Conservation (phyloP, 1,140 invertebrate species). For the Papilio helenus region DNA sequence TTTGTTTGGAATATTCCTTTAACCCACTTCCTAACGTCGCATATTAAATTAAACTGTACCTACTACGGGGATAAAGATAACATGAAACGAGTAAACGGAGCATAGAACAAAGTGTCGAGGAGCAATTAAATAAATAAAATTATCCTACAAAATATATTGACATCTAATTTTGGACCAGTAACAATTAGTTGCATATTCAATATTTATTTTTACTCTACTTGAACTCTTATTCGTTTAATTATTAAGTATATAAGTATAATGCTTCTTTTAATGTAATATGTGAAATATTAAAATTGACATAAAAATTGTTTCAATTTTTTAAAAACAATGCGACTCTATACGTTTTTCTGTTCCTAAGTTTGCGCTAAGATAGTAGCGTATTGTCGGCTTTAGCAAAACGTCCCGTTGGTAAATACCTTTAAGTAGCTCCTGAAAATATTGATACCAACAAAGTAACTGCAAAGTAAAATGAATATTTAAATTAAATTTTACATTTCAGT, state of each 20-base stretch:
- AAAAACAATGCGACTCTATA: background rate
- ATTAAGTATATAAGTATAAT: background rate
- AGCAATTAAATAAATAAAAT: background rate
- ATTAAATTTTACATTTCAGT: background rate
- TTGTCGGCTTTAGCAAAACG: constrained; percentile 43
- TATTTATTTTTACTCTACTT: background rate
- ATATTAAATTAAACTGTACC: constrained; percentile 72
- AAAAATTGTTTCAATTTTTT: background rate
- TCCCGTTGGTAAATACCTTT: constrained; percentile 44
- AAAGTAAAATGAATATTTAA: constrained; percentile 23
- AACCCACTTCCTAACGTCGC: constrained; percentile 59
- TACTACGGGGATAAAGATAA: constrained; percentile 69
- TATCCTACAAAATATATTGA: no score
- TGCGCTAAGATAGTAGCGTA: constrained; percentile 44
- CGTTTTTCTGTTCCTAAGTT: constrained; percentile 13
- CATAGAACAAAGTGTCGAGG: constrained; percentile 46
- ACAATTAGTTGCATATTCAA: background rate
- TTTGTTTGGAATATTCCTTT: constrained; percentile 49
- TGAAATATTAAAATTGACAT: background rate
- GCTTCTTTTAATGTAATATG: background rate
- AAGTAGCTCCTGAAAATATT: constrained; percentile 33
- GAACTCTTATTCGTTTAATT: background rate
- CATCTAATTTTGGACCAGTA: no score
- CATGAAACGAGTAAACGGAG: constrained; percentile 63
- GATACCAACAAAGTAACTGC: constrained; percentile 15